Evolutionary conservation across 2,797 vertebrate genomes (phyloP).

Genomic region (Sebastes trivittatus): DNA sequence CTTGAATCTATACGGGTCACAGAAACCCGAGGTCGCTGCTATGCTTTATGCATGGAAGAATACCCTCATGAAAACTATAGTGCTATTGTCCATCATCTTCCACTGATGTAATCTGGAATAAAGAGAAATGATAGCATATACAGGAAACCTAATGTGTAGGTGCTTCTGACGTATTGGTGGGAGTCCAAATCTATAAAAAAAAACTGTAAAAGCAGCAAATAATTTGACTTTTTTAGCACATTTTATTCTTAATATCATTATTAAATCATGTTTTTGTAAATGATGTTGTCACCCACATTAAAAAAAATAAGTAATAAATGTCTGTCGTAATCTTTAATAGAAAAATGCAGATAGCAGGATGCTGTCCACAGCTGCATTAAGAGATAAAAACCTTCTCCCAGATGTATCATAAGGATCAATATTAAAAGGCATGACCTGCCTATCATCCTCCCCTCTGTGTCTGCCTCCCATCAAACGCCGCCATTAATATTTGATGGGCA

Average conservation of each 20-base stretch:
- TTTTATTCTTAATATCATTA: not conserved
- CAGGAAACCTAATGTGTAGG: not conserved
- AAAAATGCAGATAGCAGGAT: not conserved
- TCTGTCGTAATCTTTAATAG: not conserved
- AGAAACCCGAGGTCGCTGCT: constrained; percentile 31
- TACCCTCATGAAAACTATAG: constrained; percentile 17
- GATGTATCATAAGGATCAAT: constrained; percentile 39
- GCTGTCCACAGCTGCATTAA: not conserved
- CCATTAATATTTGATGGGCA: constrained; percentile 65
- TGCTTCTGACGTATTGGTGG: not conserved
- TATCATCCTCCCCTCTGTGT: constrained; percentile 18
- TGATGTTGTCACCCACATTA: not conserved
- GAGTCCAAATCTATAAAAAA: not conserved
- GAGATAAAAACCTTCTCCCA: constrained; percentile 10
- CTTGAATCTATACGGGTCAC: constrained; percentile 48
- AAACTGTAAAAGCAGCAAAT: not conserved
- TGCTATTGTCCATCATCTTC: constrained; percentile 14
- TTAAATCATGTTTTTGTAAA: not conserved
- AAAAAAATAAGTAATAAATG: not conserved
- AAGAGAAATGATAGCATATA: not conserved
- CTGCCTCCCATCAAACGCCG: constrained; percentile 49
- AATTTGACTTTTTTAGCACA: not conserved
- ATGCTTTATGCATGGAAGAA: constrained; percentile 21
- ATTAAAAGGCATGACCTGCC: constrained; percentile 53
- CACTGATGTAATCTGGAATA: not conserved